Base-by-base conservation (phyloP, 1,140 invertebrate species). In the Nylanderia fulva region DNA sequence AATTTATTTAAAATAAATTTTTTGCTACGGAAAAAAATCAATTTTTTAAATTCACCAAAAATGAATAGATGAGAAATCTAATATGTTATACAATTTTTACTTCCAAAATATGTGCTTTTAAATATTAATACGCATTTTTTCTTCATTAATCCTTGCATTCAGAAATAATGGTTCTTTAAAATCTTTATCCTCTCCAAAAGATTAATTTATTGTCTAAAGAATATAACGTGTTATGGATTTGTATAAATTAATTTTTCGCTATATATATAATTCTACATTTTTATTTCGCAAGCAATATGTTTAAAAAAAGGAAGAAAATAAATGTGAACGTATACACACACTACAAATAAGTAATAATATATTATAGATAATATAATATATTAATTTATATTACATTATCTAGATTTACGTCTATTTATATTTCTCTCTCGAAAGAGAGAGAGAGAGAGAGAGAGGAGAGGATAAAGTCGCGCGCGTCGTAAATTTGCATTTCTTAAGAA, bases 171-270 rank as follows among this genome's bases (percentile, higher is more conserved):
- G 27, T 18, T 69, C 29, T 13, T 21, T 42, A 36, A 1, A 8
- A 63, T 48, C 8, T 21, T 36, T 36, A 15, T 72, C 33, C 74
- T 77, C n/a, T 77, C 27, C 58, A 77, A 48, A 48, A 64, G 58
- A 77, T 77, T 64, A 33, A 64, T 77, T 77, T 77, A 77, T 77
- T 77, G 74, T 77, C 39, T 77, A 42, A 76, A 61, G 36, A 77
- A 77, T 77, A 77, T 77, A 77, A 77, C 3, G 39, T 63, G 45
- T 48, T 48, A 48, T 48, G 56, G 11, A 27, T 63, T 76, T 63
- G 24, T 48, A 77, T 48, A 64, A 77, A 77, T 48, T 42, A 64
- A 77, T 77, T 13, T 76, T 18, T 76, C 56, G 29, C n/a, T 2
- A 63, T 42, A 18, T 2, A 63, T 42, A 18, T 27, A 48, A 63